phyloP scores from a whole-genome alignment of 2,888 invertebrate species.

The Rhingia rostrata region DNA sequence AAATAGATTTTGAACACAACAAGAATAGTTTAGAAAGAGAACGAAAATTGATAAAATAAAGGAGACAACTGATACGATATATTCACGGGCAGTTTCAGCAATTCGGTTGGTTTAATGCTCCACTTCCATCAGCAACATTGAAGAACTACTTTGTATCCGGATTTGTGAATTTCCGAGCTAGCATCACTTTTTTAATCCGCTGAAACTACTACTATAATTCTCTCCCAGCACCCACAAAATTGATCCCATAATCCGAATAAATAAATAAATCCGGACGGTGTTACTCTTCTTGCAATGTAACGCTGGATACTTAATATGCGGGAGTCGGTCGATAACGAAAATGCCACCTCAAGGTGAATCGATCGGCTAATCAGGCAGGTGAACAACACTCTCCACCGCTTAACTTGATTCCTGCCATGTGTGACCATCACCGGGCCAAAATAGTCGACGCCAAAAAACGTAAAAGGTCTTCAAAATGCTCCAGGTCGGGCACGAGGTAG shows the following conservation, averaged over 20 bases:
- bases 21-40: too few relatives aligned
- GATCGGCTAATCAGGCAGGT: constrained; percentile 57
- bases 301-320: constrained; percentile 36
- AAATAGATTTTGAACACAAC: too few relatives aligned
- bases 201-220: too few relatives aligned
- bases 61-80: too few relatives aligned
- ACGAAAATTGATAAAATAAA: too few relatives aligned
- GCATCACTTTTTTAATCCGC: too few relatives aligned
- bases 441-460: constrained; percentile 31
- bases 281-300: constrained; percentile 33
- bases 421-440: constrained; percentile 44
- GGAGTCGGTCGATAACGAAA: constrained; percentile 15
- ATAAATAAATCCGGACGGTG: constrained; percentile 7
- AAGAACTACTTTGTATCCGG: too few relatives aligned
- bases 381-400: constrained; percentile 57
- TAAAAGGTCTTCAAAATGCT: constrained; percentile 35
- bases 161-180: too few relatives aligned
- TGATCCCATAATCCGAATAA: constrained; percentile 25
- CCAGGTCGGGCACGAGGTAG: constrained; percentile 31
- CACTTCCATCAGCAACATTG: too few relatives aligned
- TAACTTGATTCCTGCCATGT: constrained; percentile 39
- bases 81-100: too few relatives aligned
- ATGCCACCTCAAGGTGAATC: constrained; percentile 41
- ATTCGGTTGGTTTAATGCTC: too few relatives aligned
- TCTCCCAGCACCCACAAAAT: background rate